Evolutionary conservation across 1,140 invertebrate genomes (phyloP), one percentile per base, ranked within the genome.

Genomic region (Drosophila parvula): DNA sequence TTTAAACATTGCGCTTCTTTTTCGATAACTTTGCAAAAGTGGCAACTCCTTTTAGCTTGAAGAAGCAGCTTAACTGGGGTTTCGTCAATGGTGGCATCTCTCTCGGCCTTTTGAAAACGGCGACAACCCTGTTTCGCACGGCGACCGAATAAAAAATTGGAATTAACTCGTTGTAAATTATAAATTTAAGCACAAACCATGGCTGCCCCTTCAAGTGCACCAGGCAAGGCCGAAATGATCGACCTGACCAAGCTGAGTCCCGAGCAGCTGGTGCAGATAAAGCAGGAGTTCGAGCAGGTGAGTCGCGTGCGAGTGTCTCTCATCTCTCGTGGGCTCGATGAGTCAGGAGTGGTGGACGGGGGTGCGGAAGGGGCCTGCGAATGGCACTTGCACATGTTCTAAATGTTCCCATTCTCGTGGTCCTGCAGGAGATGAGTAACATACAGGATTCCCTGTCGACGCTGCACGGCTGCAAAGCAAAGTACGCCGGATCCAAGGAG

Each of bases 371-470:
- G 44, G 38, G 38, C 30, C 41, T 56, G 44, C 53, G 27, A 36
- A 30, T 38, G 56, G 34, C 51, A 27, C 34, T 38, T 55, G 63
- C 83, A 85, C 73, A 84, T 84, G 81, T 75, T 51, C 51, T 59
- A 69, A 50, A 63, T 74, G 18, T 18, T 41, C 3, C 28, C 45
- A 55, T 67, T 75, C 41, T 27, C 45, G 8, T 28, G 14, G 38
- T 38, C 16, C 45, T n/a, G 51, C 47, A 96, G 96, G 98, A 98
- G 92, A 93, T 99, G 27, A 94, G 94, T 81, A 94, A 98, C 16
- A 97, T 98, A 92, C 96, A 97, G 93, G 96, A 97, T 68, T 98
- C 98, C 0, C 91, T 98, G 44, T 95, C 96, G 81, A 97, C 96
- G 12, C 93, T 98, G 51, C 98, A 98, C 93, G 94, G 97, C 78